Evolutionary conservation across 2,113 vertebrate genomes (phyloP).

Genomic region (Syngnathoides biaculeatus): DNA sequence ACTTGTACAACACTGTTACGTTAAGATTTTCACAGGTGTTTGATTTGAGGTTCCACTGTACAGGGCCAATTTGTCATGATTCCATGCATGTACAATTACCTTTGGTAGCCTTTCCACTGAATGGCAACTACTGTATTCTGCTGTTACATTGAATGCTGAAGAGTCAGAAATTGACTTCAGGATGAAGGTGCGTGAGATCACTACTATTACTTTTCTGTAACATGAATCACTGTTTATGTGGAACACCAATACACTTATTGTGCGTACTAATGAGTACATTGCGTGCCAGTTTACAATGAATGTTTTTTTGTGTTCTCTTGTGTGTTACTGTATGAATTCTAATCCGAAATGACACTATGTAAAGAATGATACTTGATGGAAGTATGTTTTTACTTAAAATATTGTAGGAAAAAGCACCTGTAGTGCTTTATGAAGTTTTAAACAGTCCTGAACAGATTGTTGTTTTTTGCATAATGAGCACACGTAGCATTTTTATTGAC

Average conservation of each 20-base stretch:
- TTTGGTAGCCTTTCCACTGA: neutral
- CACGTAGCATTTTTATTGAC: constrained; percentile 6
- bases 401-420: neutral
- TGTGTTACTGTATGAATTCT: constrained; percentile 4
- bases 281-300: constrained; percentile 34
- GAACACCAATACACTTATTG: constrained; percentile 50
- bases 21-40: neutral
- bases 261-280: constrained; percentile 2
- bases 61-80: neutral
- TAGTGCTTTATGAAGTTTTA: neutral
- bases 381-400: neutral
- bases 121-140: constrained; percentile 8
- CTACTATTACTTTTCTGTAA: constrained; percentile 22
- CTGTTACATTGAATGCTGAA: constrained; percentile 30
- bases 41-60: neutral
- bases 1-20: neutral
- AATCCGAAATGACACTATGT: neutral
- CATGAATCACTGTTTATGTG: constrained; percentile 17
- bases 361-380: constrained; percentile 3
- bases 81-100: neutral
- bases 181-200: constrained; percentile 14
- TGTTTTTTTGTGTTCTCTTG: constrained; percentile 5
- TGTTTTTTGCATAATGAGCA: constrained; percentile 26
- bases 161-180: neutral
- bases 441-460: constrained; percentile 2